Evolutionary conservation across 2,797 vertebrate species (phyloP).

Genomic region (Microhierax caerulescens): DNA sequence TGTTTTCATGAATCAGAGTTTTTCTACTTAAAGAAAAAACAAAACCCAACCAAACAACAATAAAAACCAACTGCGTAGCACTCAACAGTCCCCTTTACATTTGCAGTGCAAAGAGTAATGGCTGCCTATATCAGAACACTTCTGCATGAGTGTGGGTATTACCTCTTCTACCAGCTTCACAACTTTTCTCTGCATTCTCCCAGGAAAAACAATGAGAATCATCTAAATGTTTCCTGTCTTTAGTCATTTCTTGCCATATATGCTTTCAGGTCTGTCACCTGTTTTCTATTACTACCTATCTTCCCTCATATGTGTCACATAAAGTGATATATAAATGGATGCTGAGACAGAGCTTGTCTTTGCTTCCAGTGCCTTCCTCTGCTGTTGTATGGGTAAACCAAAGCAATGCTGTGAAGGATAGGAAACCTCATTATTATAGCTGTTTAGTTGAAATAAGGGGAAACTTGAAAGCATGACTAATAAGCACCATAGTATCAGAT

Average conservation of each 20-base stretch:
- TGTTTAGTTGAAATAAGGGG: neutral
- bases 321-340: neutral
- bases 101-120: neutral
- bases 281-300: neutral
- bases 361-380: neutral
- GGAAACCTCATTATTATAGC: neutral
- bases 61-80: fast-evolving
- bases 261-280: neutral
- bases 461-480: neutral
- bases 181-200: neutral
- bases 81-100: neutral
- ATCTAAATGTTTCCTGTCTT: neutral
- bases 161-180: neutral
- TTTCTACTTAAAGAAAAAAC: neutral
- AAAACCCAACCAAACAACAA: neutral
- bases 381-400: neutral
- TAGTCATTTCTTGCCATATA: neutral
- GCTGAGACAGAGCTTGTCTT: neutral
- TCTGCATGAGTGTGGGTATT: neutral
- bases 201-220: neutral
- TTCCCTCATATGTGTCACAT: neutral
- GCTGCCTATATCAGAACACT: neutral
- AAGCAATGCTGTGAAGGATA: neutral
- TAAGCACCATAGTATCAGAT: neutral
- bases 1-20: neutral